Conservation (phyloP, 2,113 vertebrate species). For the Alligator sinensis region DNA sequence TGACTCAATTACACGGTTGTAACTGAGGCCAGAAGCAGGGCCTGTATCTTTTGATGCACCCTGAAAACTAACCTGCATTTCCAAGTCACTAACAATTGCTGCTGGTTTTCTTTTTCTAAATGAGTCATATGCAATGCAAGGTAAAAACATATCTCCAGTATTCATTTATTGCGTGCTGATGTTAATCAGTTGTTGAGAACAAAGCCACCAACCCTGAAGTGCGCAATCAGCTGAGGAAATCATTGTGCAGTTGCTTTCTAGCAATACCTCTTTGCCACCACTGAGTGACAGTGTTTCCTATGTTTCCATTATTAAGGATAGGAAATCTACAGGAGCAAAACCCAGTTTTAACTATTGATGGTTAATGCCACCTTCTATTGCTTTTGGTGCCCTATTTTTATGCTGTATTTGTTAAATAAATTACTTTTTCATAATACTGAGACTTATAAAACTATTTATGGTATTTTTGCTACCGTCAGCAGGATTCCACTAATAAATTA, state of each 20-base stretch:
- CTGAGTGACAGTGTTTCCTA: constrained; percentile 57
- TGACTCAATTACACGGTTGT: neutral
- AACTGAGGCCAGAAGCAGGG: neutral
- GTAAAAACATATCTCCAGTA: neutral
- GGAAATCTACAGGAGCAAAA: neutral
- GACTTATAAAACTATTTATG: neutral
- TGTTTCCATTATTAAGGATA: neutral
- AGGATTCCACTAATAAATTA: neutral
- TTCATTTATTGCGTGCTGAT: neutral
- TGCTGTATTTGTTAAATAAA: constrained; percentile 27
- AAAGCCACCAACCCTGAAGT: neutral
- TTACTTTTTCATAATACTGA: neutral
- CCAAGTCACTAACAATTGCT: neutral
- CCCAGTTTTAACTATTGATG: neutral
- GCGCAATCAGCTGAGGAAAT: fast-evolving
- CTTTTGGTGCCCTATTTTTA: neutral
- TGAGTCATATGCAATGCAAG: neutral
- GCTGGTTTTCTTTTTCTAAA: neutral
- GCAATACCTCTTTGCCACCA: constrained; percentile 34
- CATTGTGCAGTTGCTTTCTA: neutral
- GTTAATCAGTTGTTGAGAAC: neutral
- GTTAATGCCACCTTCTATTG: constrained; percentile 2
- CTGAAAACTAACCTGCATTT: neutral
- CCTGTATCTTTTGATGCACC: neutral
- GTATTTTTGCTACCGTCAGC: neutral